Base-by-base conservation (phyloP, 2,797 vertebrate species). In the Myripristis murdjan region DNA sequence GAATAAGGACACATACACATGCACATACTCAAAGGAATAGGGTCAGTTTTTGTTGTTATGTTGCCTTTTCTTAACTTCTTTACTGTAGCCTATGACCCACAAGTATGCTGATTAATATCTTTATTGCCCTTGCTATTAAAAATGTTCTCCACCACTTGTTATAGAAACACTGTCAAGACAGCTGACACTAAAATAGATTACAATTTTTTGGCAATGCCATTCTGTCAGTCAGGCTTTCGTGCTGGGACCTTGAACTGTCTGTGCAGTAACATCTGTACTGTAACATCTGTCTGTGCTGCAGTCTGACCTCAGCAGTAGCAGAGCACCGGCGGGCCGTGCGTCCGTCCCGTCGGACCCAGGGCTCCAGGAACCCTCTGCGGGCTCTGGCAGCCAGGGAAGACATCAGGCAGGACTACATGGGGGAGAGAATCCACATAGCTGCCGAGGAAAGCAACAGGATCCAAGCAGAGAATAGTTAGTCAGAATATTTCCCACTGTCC, bases 351-450 rank as follows among this genome's bases (percentile, higher is more conserved):
- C 90, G 94, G 43, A 95, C 94, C 43, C 93, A 94, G 73, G 94
- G 93, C 53, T 96, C 95, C 57, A 93, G 95, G 58, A 96, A 96
- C 87, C 95, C 95, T 0, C 89, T 96, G 69, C 87, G 94, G 35
- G 93, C 91, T 18, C 91, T 96, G 0, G 95, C 95, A 0, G 94
- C 95, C 47, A 85, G 95, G 23, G 91, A 94, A 5, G 95, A 96
- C 80, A 69, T 96, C 88, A 81, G 85, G 14, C 92, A 94, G 88
- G 95, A 96, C 84, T 94, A 89, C 72, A 95, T 94, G 87, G 95
- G 94, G 12, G 89, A 91, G 43, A 83, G 88, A 8, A 60, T 82
- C 11, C 84, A 78, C 54, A 18, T 73, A 1, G 75, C 75, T 0
- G 72, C 89, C 0, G 85, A 93, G 56, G 94, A 96, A 49, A 83